Percentiles rank a stretch among this genome's conserved stretches.
Conservation (phyloP, 30 jellyfish, hydroid and myxozoan genomes). For the Catostylus mosaicus region DNA sequence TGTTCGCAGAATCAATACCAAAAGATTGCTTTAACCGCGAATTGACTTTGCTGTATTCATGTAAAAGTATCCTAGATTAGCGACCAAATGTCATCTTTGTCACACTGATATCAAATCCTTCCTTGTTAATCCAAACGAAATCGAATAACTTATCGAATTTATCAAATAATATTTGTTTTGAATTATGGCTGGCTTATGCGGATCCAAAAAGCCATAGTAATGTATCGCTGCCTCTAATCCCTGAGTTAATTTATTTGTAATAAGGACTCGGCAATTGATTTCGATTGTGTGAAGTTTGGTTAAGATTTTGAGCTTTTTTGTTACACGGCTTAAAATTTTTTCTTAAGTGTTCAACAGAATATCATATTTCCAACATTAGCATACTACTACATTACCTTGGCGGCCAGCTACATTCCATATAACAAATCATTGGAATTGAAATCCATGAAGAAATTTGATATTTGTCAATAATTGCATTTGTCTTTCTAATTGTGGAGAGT, state of each 20-base stretch:
- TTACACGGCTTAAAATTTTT: not conserved
- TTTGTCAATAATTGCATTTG: no score
- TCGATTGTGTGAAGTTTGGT: not conserved
- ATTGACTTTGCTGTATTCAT: not conserved
- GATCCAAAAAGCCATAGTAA: not conserved
- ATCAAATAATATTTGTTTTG: not conserved
- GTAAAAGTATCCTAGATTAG: conserved; percentile 8
- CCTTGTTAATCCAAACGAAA: not conserved
- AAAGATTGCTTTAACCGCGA: not conserved
- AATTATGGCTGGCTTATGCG: not conserved
- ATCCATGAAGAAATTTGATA: no score
- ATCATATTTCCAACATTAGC: not conserved
- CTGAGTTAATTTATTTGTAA: not conserved
- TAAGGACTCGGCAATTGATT: not conserved
- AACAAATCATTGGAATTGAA: no score
- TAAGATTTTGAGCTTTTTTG: not conserved
- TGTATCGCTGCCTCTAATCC: not conserved
- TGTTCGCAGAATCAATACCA: not conserved
- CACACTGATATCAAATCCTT: not conserved
- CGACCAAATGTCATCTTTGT: not conserved
- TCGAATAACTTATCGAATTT: not conserved
- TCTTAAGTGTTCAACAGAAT: not conserved
- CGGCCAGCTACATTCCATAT: not conserved
- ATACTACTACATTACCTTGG: not conserved
- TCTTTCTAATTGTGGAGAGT: no score